Evolutionary conservation across 2,888 invertebrate genomes (phyloP), one percentile per base, ranked within the genome.

Genomic region (Cosmorhoe ocellata): DNA sequence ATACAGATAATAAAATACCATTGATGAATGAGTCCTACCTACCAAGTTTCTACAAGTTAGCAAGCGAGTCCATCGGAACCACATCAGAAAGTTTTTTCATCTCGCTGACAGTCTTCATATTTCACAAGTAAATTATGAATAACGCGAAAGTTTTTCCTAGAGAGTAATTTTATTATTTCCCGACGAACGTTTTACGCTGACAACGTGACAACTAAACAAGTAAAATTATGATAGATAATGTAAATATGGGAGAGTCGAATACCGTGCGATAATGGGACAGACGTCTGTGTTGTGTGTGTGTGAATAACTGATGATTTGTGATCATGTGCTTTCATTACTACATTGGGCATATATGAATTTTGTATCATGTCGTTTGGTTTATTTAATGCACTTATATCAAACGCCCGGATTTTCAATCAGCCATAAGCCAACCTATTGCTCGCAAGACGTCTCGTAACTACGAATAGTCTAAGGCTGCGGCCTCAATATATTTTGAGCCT

Each of bases 401-500:
- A 18, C 18, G 11, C 26, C 11, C 24, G 6, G 28, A 7, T 13
- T 36, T 38, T 26, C 47, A 41, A 38, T 46, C 33, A 39, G 34
- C 38, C 14, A 27, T 51, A 43, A 52, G 38, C 37, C 43, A 28
- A 38, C 38, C 44, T 48, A 40, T 39, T 40, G 24, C 24, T 24
- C 3, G 24, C 1, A 24, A 24, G 6, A n/a, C n/a, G 18, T 24
- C 24, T 24, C 7, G 24, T 24, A 7, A 24, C 24, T 33, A 40
- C 43, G 34, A 48, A 45, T 40, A 45, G 45, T 42, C 49, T 49
- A 41, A 46, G 39, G 51, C 52, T 47, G 51, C 28, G 28, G 46
- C 38, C 44, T 32, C 55, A 59, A 62, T 66, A 65, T 64, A 72
- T 67, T 76, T 66, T 67, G 67, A 69, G 67, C 54, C 52, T 63